Evolutionary conservation across 2,888 invertebrate genomes (phyloP).

Genomic region (Stegana nigrithorax): DNA sequence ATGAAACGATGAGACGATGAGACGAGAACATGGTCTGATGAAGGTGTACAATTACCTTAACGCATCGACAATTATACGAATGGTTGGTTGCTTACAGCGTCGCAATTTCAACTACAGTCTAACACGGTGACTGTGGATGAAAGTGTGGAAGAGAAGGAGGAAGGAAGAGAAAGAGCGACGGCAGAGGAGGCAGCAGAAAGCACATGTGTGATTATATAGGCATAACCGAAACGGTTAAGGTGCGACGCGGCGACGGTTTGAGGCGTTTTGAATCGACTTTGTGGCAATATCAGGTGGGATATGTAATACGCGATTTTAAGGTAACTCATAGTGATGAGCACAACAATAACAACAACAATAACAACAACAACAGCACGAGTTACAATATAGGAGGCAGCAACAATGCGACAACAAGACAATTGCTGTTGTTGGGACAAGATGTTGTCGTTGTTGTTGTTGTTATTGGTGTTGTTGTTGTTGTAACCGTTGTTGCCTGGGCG

Average conservation of each 20-base stretch:
- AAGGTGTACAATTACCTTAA: constrained; percentile 68
- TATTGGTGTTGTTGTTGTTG: background rate
- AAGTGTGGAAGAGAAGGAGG: constrained; percentile 25
- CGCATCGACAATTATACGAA: constrained; percentile 69
- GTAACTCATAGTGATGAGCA: constrained; percentile 30
- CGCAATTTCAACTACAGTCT: constrained; percentile 20
- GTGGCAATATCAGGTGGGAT: constrained; percentile 55
- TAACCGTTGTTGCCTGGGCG: too few relatives aligned
- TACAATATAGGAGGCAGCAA: background rate
- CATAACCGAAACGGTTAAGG: background rate
- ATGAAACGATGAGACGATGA: too few relatives aligned
- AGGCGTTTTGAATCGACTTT: background rate
- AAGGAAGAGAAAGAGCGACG: background rate
- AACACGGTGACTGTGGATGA: constrained; percentile 3
- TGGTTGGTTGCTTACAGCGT: constrained; percentile 55
- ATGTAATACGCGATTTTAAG: constrained; percentile 58
- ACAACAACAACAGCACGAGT: background rate
- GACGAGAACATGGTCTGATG: constrained; percentile 14
- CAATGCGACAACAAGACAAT: constrained; percentile 5
- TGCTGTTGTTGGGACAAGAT: background rate
- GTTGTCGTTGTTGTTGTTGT: background rate
- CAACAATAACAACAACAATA: background rate
- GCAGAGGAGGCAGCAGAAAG: background rate
- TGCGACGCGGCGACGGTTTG: background rate
- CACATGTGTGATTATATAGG: constrained; percentile 3